These are phyloP conservation scores for Tylochromis polylepis DNA, from an alignment of 2,113 vertebrate genomes.

Conservation along the genomic window DNA sequence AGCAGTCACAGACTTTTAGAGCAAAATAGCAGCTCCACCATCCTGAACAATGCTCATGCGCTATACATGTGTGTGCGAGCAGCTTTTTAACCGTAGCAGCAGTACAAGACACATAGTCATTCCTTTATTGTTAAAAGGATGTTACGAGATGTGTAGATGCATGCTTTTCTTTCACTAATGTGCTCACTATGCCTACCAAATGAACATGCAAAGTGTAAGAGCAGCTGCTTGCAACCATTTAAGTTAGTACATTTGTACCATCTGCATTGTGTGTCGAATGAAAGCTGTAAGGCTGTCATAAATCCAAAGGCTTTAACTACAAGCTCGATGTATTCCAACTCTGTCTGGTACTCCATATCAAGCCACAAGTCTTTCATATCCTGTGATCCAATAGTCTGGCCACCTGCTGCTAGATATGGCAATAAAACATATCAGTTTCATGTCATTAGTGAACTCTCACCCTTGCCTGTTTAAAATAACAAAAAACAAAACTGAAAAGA, in stretches of 20 bases:
- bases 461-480: neutral
- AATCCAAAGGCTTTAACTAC: constrained; percentile 18
- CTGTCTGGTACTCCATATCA: neutral
- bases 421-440: constrained; percentile 30
- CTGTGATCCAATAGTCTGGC: neutral
- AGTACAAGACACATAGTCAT: neutral
- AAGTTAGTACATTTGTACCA: neutral
- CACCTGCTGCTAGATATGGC: constrained; percentile 36
- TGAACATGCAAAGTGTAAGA: constrained; percentile 30
- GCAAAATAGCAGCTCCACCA: neutral
- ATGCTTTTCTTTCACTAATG: neutral
- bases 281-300: neutral
- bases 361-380: neutral
- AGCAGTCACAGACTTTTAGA: neutral
- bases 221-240: neutral
- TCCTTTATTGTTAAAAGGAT: neutral
- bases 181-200: constrained; percentile 24
- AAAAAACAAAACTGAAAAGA: neutral
- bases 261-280: neutral
- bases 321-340: neutral
- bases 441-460: neutral
- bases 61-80: neutral
- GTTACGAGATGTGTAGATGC: neutral
- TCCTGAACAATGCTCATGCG: neutral
- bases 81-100: neutral